Evolutionary conservation across 2,113 vertebrate species (phyloP).

Genomic region (Lota lota): DNA sequence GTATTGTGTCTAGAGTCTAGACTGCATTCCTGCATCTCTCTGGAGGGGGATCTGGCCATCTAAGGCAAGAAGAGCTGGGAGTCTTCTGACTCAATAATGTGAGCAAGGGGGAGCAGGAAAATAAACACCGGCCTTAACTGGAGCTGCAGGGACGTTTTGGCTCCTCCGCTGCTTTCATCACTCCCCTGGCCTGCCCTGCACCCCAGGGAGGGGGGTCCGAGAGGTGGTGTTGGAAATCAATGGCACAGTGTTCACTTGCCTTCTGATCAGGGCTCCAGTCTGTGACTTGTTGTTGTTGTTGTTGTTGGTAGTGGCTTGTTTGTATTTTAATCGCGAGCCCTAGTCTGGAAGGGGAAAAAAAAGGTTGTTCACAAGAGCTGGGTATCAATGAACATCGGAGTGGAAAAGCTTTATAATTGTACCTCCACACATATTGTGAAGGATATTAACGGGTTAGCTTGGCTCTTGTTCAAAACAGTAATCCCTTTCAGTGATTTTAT

Average conservation of each 20-base stretch:
- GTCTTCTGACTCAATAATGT: conserved; percentile 59
- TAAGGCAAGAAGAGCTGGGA: conserved; percentile 64
- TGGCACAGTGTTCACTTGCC: conserved; percentile 14
- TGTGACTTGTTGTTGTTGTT: neutral
- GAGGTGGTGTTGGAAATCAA: conserved; percentile 10
- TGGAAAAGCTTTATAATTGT: neutral
- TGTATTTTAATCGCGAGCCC: too few relatives aligned
- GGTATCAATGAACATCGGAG: neutral
- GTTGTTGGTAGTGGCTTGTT: too few relatives aligned
- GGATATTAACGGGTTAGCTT: neutral
- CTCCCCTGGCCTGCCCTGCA: conserved; percentile 34
- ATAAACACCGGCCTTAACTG: conserved; percentile 68
- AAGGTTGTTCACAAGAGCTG: neutral
- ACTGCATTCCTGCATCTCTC: conserved; percentile 65
- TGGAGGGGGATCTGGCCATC: conserved; percentile 66
- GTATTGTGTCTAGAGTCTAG: conserved; percentile 72
- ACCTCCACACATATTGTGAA: neutral
- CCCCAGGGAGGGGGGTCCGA: neutral
- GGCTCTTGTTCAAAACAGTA: neutral
- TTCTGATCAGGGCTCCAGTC: conserved; percentile 14
- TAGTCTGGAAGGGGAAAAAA: too few relatives aligned
- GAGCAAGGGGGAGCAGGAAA: conserved; percentile 57
- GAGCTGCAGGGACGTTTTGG: conserved; percentile 44
- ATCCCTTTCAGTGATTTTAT: neutral
- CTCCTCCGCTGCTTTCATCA: conserved; percentile 37